These are phyloP conservation scores for Strix aluco DNA, from an alignment of 2,113 vertebrate genomes.

Conservation along the genomic window DNA sequence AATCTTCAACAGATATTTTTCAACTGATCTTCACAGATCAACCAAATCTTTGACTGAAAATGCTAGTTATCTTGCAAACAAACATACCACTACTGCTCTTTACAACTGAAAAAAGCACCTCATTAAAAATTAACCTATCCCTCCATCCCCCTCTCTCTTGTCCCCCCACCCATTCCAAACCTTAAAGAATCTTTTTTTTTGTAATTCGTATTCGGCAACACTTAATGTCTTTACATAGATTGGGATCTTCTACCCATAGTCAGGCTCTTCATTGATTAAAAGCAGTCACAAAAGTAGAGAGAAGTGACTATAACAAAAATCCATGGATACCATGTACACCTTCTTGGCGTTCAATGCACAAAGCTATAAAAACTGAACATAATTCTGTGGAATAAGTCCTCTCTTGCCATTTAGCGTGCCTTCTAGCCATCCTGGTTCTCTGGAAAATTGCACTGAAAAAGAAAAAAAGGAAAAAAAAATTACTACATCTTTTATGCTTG, in stretches of 20 bases:
- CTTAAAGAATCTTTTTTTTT: background rate
- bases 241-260: constrained; percentile 20
- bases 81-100: background rate
- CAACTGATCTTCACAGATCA: background rate
- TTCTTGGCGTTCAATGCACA: constrained; percentile 21
- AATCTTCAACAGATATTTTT: background rate
- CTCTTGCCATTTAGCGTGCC: constrained; percentile 93
- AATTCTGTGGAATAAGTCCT: constrained; percentile 98
- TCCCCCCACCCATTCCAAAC: background rate
- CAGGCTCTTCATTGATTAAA: constrained; percentile 53
- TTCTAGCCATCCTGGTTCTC: constrained; percentile 97
- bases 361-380: constrained; percentile 91
- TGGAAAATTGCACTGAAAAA: constrained; percentile 82
- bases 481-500: background rate
- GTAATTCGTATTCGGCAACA: constrained; percentile 23
- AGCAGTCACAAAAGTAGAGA: constrained; percentile 49
- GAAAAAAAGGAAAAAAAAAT: constrained; percentile 8
- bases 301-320: constrained; percentile 65
- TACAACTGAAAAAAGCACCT: background rate
- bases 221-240: constrained; percentile 7
- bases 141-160: background rate
- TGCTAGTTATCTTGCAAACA: background rate
- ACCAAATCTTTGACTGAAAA: background rate
- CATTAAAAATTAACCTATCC: background rate
- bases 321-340: constrained; percentile 88